Percentiles rank a stretch among this genome's conserved stretches.
phyloP scores from a whole-genome alignment of 1,140 invertebrate genomes.

The Lordiphosa mommai region DNA sequence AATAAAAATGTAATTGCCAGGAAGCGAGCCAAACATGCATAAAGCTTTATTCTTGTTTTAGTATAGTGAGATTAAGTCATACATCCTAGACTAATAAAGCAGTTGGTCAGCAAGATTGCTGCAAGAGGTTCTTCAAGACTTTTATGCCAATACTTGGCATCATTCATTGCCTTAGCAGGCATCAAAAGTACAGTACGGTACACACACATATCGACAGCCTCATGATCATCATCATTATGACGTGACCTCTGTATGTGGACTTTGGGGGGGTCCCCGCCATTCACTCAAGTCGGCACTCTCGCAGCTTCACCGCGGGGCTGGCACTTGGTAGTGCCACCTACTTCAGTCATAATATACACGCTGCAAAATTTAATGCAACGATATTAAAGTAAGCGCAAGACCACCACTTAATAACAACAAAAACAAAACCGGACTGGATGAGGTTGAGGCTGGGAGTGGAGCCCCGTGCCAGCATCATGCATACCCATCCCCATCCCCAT shows the following conservation, averaged over 20 bases:
- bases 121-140: too few relatives aligned
- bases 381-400: constrained; percentile 68
- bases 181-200: constrained; percentile 39
- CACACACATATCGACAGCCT: constrained; percentile 3
- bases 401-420: constrained; percentile 57
- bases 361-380: constrained; percentile 58
- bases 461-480: constrained; percentile 5
- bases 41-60: too few relatives aligned
- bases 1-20: too few relatives aligned
- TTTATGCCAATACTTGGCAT: too few relatives aligned
- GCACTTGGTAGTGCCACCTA: constrained; percentile 50
- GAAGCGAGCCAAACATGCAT: too few relatives aligned
- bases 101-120: too few relatives aligned
- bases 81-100: too few relatives aligned
- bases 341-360: constrained; percentile 70
- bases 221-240: constrained; percentile 18
- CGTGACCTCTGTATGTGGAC: constrained; percentile 57
- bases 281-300: constrained; percentile 11
- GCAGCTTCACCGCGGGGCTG: constrained; percentile 26
- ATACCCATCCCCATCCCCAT: neutral
- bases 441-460: constrained; percentile 19
- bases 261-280: constrained; percentile 28
- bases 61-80: too few relatives aligned
- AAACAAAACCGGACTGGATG: constrained; percentile 37
- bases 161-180: neutral